Evolutionary conservation across 2,888 invertebrate genomes (phyloP).

Genomic region (Lydus trimaculatus): DNA sequence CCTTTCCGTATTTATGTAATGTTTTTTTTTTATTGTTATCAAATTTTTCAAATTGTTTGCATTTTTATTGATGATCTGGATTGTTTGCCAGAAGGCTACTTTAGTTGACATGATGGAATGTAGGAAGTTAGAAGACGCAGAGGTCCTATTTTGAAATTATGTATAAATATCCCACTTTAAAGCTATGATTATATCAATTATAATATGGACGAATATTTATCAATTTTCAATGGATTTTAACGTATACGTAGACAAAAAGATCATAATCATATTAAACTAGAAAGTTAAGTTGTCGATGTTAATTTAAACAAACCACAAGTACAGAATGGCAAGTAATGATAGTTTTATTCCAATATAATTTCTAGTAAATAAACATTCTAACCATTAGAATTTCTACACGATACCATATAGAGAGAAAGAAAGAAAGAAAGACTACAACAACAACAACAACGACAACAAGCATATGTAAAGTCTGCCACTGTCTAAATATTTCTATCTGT

Average conservation of each 20-base stretch:
- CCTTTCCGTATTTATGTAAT: constrained; percentile 40
- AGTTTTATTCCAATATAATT: constrained; percentile 53
- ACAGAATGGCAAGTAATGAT: constrained; percentile 51
- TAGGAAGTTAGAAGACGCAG: constrained; percentile 42
- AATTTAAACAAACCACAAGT: constrained; percentile 49
- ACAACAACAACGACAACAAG: constrained; percentile 34
- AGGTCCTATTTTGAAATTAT: constrained; percentile 11
- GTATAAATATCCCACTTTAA: constrained; percentile 13
- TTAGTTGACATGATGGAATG: constrained; percentile 52
- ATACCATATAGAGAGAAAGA: constrained; percentile 45
- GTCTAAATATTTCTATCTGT: constrained; percentile 33
- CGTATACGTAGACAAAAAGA: constrained; percentile 22
- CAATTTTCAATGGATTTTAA: background rate
- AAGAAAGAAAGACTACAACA: background rate
- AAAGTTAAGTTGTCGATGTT: constrained; percentile 50
- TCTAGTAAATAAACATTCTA: constrained; percentile 54
- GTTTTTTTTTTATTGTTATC: constrained; percentile 41
- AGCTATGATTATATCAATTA: constrained; percentile 10
- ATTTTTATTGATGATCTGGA: too few species aligned
- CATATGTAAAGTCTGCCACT: constrained; percentile 47
- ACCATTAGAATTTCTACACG: constrained; percentile 43
- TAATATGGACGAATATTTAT: background rate
- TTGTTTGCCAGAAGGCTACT: constrained; percentile 43
- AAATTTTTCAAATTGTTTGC: too few species aligned
- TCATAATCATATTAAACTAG: constrained; percentile 20